These are phyloP conservation scores for Emmelina monodactyla DNA, from an alignment of 2,888 invertebrate genomes.

Conservation along the genomic window DNA sequence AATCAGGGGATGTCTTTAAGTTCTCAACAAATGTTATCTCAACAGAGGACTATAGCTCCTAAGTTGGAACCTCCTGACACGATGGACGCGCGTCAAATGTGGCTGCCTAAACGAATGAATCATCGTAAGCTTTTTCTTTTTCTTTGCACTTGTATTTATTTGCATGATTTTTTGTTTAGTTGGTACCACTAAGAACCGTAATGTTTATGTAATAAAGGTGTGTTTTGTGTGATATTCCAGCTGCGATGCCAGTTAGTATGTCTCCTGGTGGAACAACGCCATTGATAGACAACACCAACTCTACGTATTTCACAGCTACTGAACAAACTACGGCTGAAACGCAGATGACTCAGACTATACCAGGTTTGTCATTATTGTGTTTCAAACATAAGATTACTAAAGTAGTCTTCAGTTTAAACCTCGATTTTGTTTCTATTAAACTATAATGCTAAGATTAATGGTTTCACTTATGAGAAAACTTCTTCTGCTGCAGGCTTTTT, in stretches of 20 bases:
- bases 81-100: conserved; percentile 67
- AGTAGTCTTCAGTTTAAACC: too few relatives aligned
- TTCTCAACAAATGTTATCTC: conserved; percentile 47
- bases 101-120: conserved; percentile 72
- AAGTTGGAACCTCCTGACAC: conserved; percentile 69
- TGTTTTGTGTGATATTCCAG: conserved; percentile 24
- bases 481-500: too few relatives aligned
- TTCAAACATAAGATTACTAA: too few relatives aligned
- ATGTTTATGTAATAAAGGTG: too few relatives aligned
- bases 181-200: conserved; percentile 17
- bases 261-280: conserved; percentile 52
- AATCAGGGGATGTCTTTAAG: conserved; percentile 48
- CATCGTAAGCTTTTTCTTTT: conserved; percentile 68
- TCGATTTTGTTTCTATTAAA: too few relatives aligned
- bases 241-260: conserved; percentile 55
- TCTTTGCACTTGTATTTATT: conserved; percentile 20
- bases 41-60: conserved; percentile 56
- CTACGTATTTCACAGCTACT: conserved; percentile 45
- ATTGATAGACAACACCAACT: conserved; percentile 44
- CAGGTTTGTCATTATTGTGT: conserved; percentile 38
- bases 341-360: conserved; percentile 45
- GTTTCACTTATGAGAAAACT: too few relatives aligned
- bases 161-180: conserved; percentile 19
- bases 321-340: conserved; percentile 48
- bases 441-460: too few relatives aligned